Evolutionary conservation across 2,888 invertebrate genomes (phyloP).

Genomic region (Drosophila prostipennis): DNA sequence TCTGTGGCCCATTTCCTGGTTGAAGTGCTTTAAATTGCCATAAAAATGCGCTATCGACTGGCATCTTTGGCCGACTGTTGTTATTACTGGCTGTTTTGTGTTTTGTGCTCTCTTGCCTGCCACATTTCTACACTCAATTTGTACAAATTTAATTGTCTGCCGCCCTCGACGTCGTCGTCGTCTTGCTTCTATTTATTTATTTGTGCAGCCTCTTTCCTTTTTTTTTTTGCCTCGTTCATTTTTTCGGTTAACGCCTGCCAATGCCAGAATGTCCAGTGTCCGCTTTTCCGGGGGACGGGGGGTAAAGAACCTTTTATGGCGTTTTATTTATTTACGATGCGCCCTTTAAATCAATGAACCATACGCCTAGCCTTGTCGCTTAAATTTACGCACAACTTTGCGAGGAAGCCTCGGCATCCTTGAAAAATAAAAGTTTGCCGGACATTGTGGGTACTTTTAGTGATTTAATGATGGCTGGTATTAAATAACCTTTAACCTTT

Average conservation of each 20-base stretch:
- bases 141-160: conserved; percentile 77
- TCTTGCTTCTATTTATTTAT: conserved; percentile 52
- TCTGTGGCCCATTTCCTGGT: conserved; percentile 59
- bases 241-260: conserved; percentile 59
- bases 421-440: conserved; percentile 6
- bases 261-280: conserved; percentile 41
- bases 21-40: conserved; percentile 75
- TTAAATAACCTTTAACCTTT: neutral
- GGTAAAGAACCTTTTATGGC: conserved; percentile 60
- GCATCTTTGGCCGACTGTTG: conserved; percentile 52
- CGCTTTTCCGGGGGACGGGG: conserved; percentile 15
- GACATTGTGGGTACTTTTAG: neutral
- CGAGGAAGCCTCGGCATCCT: conserved; percentile 10
- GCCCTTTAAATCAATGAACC: conserved; percentile 78
- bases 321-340: conserved; percentile 74
- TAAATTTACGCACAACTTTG: conserved; percentile 69
- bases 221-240: conserved; percentile 38
- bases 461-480: neutral
- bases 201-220: conserved; percentile 41
- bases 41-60: conserved; percentile 71
- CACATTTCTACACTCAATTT: conserved; percentile 78
- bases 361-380: conserved; percentile 67
- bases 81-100: conserved; percentile 37
- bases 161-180: conserved; percentile 32
- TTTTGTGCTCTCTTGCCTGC: conserved; percentile 52